A percentile compares a stretch with the other conserved stretches of the same genome.
Conservation (phyloP, 2,888 invertebrate species). For the Sphinx pinastri region DNA sequence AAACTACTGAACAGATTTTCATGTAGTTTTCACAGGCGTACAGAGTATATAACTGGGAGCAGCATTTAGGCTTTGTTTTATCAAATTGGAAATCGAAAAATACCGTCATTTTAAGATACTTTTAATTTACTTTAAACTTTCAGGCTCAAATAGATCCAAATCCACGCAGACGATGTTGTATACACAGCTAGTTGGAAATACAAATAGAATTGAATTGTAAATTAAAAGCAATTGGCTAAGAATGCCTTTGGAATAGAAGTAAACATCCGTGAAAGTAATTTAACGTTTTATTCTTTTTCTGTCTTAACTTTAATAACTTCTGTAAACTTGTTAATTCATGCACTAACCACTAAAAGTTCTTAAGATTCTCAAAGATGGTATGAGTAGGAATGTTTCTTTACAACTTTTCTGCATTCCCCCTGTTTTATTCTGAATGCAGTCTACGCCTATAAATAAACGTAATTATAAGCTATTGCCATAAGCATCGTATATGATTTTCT, state of each 20-base stretch:
- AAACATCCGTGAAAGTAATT: conserved; percentile 14
- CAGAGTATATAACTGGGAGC: too few species aligned
- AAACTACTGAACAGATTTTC: too few species aligned
- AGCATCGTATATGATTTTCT: too few species aligned
- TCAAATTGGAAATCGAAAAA: too few species aligned
- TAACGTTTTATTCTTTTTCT: conserved; percentile 8
- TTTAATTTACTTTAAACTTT: too few species aligned
- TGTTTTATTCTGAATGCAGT: background rate
- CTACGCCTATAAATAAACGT: background rate
- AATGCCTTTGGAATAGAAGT: conserved; percentile 7
- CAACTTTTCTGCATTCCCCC: background rate
- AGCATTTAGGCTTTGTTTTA: too few species aligned
- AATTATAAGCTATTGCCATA: too few species aligned
- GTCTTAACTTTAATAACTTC: conserved; percentile 21
- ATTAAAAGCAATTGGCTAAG: conserved; percentile 2
- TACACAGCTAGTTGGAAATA: background rate
- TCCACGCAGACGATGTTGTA: too few species aligned
- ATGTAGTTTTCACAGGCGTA: too few species aligned
- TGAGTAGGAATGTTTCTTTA: background rate
- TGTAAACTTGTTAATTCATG: conserved; percentile 18
- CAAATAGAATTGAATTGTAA: background rate
- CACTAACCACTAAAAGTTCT: conserved; percentile 20
- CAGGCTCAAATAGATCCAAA: too few species aligned
- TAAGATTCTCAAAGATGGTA: conserved; percentile 3
- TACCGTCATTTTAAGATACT: too few species aligned